phyloP scores from a whole-genome alignment of 2,888 invertebrate genomes.

The Litoditis marina region DNA sequence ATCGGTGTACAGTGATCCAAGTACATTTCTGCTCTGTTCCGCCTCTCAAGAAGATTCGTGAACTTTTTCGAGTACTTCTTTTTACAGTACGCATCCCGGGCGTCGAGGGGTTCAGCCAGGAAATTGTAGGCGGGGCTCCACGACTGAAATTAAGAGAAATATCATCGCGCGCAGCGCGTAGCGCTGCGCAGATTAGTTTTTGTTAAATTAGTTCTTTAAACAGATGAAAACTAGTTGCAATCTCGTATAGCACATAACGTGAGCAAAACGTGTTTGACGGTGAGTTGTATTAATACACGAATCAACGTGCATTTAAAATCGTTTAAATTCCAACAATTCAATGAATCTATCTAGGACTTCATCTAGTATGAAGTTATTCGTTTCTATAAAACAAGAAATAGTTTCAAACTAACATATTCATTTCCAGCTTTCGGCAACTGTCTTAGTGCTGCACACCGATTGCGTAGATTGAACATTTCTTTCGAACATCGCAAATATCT shows the following conservation, averaged over 20 bases:
- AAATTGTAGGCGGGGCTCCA: conserved; percentile 12
- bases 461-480: conserved; percentile 22
- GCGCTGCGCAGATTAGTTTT: too few relatives aligned
- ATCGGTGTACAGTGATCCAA: conserved; percentile 36
- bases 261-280: too few relatives aligned
- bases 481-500: conserved; percentile 37
- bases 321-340: too few relatives aligned
- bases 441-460: conserved; percentile 10
- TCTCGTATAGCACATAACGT: too few relatives aligned
- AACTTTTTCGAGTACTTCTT: conserved; percentile 17
- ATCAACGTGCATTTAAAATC: too few relatives aligned
- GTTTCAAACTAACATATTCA: conserved; percentile 11
- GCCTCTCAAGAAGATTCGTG: conserved; percentile 20
- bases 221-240: too few relatives aligned
- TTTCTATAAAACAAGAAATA: not conserved
- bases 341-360: too few relatives aligned
- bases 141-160: not conserved
- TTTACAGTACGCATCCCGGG: conserved; percentile 11
- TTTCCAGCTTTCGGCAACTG: conserved; percentile 17
- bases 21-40: conserved; percentile 30
- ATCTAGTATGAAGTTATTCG: too few relatives aligned
- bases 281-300: too few relatives aligned
- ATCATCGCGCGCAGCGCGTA: too few relatives aligned
- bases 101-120: conserved; percentile 11
- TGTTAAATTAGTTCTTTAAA: too few relatives aligned